Evolutionary conservation across 2,888 invertebrate species (phyloP).

Genomic region (Fragum fragum): DNA sequence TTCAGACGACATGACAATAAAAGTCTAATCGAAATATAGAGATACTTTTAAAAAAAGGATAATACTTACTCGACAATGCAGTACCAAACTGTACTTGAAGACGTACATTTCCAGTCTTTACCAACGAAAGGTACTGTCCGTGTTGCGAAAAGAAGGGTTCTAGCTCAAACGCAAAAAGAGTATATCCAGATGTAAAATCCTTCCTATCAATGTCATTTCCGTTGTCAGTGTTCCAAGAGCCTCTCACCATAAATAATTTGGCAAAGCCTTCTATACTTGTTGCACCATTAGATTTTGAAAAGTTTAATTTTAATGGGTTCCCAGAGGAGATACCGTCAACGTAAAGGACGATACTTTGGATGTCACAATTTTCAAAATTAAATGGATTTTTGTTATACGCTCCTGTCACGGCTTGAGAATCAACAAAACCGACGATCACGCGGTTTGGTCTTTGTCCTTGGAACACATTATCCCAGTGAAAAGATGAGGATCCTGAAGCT

Average conservation of each 20-base stretch:
- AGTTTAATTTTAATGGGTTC: conserved; percentile 46
- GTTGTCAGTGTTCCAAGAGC: conserved; percentile 27
- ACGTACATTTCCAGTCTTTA: conserved; percentile 41
- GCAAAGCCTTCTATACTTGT: conserved; percentile 26
- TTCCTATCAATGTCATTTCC: conserved; percentile 30
- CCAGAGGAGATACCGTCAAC: conserved; percentile 38
- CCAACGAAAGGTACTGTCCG: conserved; percentile 39
- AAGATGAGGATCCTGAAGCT: conserved; percentile 23
- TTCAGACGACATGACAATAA: too few relatives aligned
- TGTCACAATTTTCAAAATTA: conserved; percentile 36
- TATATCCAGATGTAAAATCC: conserved; percentile 15
- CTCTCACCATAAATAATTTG: conserved; percentile 22
- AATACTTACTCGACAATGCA: conserved; percentile 7
- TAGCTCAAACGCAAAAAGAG: conserved; percentile 42
- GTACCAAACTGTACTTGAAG: conserved; percentile 32
- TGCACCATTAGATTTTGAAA: conserved; percentile 5
- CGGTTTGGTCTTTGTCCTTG: conserved; percentile 36
- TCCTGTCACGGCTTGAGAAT: conserved; percentile 29
- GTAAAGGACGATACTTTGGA: conserved; percentile 36
- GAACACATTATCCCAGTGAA: conserved; percentile 50
- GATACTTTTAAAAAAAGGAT: too few relatives aligned
- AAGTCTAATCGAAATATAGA: too few relatives aligned
- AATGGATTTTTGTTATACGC: conserved; percentile 44
- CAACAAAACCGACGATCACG: conserved; percentile 40
- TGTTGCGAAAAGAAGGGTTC: conserved; percentile 43